Percentiles rank a stretch among this genome's conserved stretches.
phyloP scores from a whole-genome alignment of 2,888 invertebrate genomes.

The Microchrysa polita region DNA sequence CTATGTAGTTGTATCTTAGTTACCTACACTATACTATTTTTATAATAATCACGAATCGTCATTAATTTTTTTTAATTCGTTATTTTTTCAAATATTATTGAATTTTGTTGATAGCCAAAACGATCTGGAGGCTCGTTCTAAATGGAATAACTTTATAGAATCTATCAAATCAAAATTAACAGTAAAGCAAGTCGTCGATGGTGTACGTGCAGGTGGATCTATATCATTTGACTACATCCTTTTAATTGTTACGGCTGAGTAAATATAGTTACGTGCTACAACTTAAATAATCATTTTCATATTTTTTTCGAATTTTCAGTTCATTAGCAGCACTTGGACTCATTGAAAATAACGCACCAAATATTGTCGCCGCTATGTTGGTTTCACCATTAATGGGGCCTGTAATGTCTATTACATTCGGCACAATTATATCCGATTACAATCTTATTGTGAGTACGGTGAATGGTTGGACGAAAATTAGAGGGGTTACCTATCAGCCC shows the following conservation, averaged over 20 bases:
- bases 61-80: too few species aligned
- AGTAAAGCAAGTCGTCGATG: conserved; percentile 85
- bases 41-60: too few species aligned
- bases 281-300: neutral
- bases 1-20: too few species aligned
- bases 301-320: conserved; percentile 63
- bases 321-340: conserved; percentile 84
- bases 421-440: conserved; percentile 79
- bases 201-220: conserved; percentile 76
- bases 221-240: conserved; percentile 85
- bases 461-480: too few species aligned
- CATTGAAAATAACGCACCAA: conserved; percentile 84
- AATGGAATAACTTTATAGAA: conserved; percentile 77
- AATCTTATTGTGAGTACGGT: conserved; percentile 68
- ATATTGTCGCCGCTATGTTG: conserved; percentile 81
- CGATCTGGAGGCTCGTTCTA: conserved; percentile 68
- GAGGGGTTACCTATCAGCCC: too few species aligned
- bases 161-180: conserved; percentile 82
- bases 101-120: neutral
- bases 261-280: conserved; percentile 59
- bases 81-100: too few species aligned
- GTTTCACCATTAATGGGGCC: conserved; percentile 84
- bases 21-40: too few species aligned
- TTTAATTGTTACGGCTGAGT: conserved; percentile 84
- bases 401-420: conserved; percentile 88